Conservation (phyloP, 2,797 vertebrate genomes). For the Urocyon cinereoargenteus region DNA sequence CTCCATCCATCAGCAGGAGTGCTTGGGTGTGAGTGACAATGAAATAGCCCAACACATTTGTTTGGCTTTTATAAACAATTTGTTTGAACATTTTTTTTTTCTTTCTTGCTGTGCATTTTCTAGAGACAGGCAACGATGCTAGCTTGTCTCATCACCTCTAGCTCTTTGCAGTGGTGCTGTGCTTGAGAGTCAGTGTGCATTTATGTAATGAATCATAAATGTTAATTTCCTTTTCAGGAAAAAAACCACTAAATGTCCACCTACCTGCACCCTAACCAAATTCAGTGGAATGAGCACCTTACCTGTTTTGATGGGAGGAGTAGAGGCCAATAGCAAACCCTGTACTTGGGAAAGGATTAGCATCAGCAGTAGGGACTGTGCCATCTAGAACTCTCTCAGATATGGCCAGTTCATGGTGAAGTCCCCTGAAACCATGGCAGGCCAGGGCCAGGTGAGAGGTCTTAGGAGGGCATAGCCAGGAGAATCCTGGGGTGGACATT, state of each 20-base stretch:
- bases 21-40: conserved; percentile 60
- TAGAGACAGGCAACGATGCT: neutral
- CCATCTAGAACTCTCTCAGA: neutral
- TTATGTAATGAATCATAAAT: conserved; percentile 19
- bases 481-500: neutral
- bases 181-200: neutral
- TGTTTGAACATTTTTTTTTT: neutral
- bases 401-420: neutral
- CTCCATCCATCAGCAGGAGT: conserved; percentile 65
- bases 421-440: neutral
- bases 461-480: neutral
- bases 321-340: neutral
- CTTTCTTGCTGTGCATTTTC: neutral
- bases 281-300: neutral
- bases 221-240: neutral
- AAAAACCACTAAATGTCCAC: neutral
- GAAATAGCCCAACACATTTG: conserved; percentile 58
- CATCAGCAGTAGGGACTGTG: too few species aligned
- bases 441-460: neutral
- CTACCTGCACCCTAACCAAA: neutral
- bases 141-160: neutral
- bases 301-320: neutral
- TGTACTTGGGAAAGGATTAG: neutral
- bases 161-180: neutral
- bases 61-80: conserved; percentile 68